These are phyloP conservation scores for Drosophila acutilabella DNA, from an alignment of 2,888 invertebrate genomes.

Conservation along the genomic window DNA sequence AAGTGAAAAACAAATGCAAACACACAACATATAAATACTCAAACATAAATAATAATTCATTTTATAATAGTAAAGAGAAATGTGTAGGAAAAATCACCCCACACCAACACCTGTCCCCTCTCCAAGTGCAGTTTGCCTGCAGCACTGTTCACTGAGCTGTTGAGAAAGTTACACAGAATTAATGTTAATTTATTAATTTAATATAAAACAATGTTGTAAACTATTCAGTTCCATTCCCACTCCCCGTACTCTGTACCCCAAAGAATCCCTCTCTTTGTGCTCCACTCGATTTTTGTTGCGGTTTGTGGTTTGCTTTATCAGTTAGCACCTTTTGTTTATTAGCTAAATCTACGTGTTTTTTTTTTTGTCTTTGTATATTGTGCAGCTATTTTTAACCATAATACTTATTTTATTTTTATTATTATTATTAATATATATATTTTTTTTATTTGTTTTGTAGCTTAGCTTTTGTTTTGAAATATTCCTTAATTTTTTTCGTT, in stretches of 20 bases:
- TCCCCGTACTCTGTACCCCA: too few relatives aligned
- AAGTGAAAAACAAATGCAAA: neutral
- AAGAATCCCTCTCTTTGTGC: conserved; percentile 9
- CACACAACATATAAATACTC: conserved; percentile 21
- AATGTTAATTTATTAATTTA: conserved; percentile 5
- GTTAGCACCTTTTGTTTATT: conserved; percentile 52
- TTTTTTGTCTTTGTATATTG: neutral
- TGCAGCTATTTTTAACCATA: conserved; percentile 44
- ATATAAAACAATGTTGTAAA: neutral
- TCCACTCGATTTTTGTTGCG: conserved; percentile 31
- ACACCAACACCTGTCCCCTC: neutral
- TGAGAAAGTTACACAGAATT: conserved; percentile 7
- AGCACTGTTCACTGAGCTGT: conserved; percentile 51
- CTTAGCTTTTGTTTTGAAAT: conserved; percentile 26
- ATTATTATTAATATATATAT: conserved; percentile 19
- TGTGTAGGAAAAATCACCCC: neutral
- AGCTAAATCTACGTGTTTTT: conserved; percentile 38
- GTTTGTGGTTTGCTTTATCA: conserved; percentile 39
- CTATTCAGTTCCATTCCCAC: neutral
- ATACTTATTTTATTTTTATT: conserved; percentile 13
- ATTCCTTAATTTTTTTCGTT: conserved; percentile 14
- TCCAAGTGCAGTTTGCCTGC: conserved; percentile 6
- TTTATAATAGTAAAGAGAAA: neutral
- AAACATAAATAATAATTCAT: conserved; percentile 3
- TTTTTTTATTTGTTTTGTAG: conserved; percentile 40